These are phyloP conservation scores for Synergus gifuensis DNA, from an alignment of 2,888 invertebrate species.

Conservation along the genomic window DNA sequence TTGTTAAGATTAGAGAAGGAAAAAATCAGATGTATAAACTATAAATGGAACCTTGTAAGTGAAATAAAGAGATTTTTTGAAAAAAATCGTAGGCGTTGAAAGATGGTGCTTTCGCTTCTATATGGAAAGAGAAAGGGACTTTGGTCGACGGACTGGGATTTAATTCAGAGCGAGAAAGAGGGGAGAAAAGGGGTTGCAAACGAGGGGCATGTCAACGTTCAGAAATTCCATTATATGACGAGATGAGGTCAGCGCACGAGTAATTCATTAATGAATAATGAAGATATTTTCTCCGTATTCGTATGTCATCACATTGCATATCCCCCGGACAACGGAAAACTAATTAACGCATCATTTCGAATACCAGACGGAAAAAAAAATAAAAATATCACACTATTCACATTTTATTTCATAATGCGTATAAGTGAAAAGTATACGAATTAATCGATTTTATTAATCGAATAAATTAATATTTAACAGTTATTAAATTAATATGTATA, in stretches of 20 bases:
- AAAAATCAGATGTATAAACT: not conserved
- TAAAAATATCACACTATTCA: not conserved
- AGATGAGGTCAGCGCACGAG: slow-evolving; percentile 51
- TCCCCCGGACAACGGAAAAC: slow-evolving; percentile 36
- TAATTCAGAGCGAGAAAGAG: slow-evolving; percentile 23
- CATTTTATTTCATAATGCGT: not conserved
- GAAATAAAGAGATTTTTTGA: not conserved
- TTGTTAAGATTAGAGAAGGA: too few relatives aligned
- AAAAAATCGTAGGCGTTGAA: not conserved
- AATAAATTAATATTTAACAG: not conserved
- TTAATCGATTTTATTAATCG: not conserved
- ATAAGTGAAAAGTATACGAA: too few relatives aligned
- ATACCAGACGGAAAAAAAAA: not conserved
- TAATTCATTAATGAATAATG: slow-evolving; percentile 49
- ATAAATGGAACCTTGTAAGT: not conserved
- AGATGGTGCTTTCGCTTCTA: not conserved
- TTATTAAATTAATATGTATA: too few relatives aligned
- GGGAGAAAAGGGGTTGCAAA: not conserved
- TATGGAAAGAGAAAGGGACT: not conserved
- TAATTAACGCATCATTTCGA: slow-evolving; percentile 38
- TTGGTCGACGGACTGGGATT: not conserved
- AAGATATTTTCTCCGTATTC: slow-evolving; percentile 48
- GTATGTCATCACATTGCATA: slow-evolving; percentile 12
- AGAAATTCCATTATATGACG: slow-evolving; percentile 55
- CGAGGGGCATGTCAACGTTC: slow-evolving; percentile 44